Evolutionary conservation across 2,113 vertebrate species (phyloP).

Genomic region (Pogona vitticeps): DNA sequence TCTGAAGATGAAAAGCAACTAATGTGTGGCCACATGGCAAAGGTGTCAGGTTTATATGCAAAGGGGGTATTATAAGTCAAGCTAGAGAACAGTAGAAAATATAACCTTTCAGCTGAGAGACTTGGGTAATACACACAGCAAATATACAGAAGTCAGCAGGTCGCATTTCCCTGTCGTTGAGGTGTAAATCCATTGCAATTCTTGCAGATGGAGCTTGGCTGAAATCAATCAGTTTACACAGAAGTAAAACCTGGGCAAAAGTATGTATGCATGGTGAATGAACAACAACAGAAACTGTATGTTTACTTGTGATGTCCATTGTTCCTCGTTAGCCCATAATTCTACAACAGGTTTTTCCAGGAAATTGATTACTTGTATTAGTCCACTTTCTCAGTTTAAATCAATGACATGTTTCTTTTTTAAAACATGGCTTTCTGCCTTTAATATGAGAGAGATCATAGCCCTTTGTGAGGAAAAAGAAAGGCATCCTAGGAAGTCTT

Average conservation of each 20-base stretch:
- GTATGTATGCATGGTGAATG: background rate
- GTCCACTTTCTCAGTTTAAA: background rate
- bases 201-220: slow-evolving; percentile 12
- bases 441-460: background rate
- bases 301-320: background rate
- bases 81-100: background rate
- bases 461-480: background rate
- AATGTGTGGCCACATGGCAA: slow-evolving; percentile 4
- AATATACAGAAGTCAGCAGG: slow-evolving; percentile 21
- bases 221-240: slow-evolving; percentile 18
- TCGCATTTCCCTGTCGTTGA: background rate
- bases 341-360: background rate
- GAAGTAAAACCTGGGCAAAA: slow-evolving; percentile 2
- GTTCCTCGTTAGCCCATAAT: slow-evolving; percentile 1
- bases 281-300: slow-evolving; percentile 1
- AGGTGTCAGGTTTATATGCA: slow-evolving; percentile 29
- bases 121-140: background rate
- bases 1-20: slow-evolving; percentile 18
- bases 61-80: slow-evolving; percentile 22
- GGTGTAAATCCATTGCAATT: slow-evolving; percentile 13
- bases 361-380: background rate
- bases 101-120: slow-evolving; percentile 11
- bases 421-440: background rate
- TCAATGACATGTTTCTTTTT: background rate
- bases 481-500: too few species aligned